Base-by-base conservation (phyloP, 2,888 invertebrate species). In the Dastarcus helophoroides region DNA sequence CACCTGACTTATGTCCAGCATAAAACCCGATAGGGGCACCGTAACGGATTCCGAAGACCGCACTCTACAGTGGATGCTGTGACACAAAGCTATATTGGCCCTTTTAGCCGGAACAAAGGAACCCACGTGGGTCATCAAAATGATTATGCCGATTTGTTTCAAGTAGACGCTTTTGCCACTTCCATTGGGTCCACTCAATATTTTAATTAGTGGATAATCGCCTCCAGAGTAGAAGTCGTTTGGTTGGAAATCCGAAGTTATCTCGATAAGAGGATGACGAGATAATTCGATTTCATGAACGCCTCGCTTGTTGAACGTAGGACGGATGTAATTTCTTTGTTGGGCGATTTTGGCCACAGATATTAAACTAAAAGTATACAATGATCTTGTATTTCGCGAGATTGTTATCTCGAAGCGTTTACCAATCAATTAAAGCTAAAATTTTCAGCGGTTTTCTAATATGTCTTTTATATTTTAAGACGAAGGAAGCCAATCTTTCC, bases 121-220 rank as follows among this genome's bases (percentile, higher is more conserved):
- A 13, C 94, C 94, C 35, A 91, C 71, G 53, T 91, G 90, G 0
- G 89, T 82, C 65, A 94, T 65, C 58, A 79, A 90, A 2, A 79
- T 76, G 42, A 89, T 76, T 30, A 90, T 54, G 9, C 80, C 81
- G 3, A 67, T 63, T 64, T 90, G 88, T 60, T 90, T 91, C 51
- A 94, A 66, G 57, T 85, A 94, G 14, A 91, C 76, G 36, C 86
- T 91, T 61, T 94, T 95, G 2, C 94, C 94, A 50, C 86, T 83
- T 2, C 85, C 78, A 59, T 93, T 94, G 0, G 93, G 86, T 1
- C 91, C 93, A 1, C 86, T 88, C 4, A 93, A 62, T 27, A 94
- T 70, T 54, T 82, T 83, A 13, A 91, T 69, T 7, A 64, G 59
- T 9, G 71, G 71, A 4, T 64, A 60, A 1, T 61, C 52, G 0